Evolutionary conservation across 2,888 invertebrate genomes (phyloP).

Genomic region (Cryptus viduatorius): DNA sequence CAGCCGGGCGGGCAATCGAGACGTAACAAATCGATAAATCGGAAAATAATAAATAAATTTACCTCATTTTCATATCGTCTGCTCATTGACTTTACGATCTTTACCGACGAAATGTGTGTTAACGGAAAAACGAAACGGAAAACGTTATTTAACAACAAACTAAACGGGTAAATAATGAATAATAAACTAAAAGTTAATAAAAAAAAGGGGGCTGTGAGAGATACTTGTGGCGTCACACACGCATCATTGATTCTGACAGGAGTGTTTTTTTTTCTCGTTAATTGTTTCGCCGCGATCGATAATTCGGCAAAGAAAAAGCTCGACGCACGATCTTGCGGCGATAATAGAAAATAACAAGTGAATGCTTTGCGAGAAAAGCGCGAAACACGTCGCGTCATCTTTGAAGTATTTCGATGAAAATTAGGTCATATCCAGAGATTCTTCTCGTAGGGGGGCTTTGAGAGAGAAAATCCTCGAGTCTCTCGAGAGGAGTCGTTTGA

Average conservation of each 20-base stretch:
- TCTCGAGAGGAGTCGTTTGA: constrained; percentile 50
- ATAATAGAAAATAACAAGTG: not conserved
- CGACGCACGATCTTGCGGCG: not conserved
- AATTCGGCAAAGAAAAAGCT: not conserved
- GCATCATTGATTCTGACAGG: constrained; percentile 55
- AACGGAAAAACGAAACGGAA: constrained; percentile 19
- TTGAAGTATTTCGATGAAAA: not conserved
- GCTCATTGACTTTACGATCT: not conserved
- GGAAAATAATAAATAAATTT: constrained; percentile 15
- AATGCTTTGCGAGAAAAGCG: not conserved
- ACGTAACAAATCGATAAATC: not conserved
- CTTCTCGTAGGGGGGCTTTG: not conserved
- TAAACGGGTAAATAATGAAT: constrained; percentile 18
- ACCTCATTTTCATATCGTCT: constrained; percentile 61
- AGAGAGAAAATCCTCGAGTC: not conserved
- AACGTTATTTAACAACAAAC: constrained; percentile 22
- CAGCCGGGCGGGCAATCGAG: not conserved
- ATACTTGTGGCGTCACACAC: constrained; percentile 54
- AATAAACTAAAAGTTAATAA: constrained; percentile 52
- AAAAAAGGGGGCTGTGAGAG: constrained; percentile 26
- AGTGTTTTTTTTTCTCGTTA: constrained; percentile 32
- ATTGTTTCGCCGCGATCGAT: not conserved
- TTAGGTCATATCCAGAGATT: not conserved
- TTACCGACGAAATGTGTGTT: constrained; percentile 3
- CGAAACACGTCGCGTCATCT: not conserved